Conservation (phyloP, 2,797 vertebrate species). For the Karalla daura region DNA sequence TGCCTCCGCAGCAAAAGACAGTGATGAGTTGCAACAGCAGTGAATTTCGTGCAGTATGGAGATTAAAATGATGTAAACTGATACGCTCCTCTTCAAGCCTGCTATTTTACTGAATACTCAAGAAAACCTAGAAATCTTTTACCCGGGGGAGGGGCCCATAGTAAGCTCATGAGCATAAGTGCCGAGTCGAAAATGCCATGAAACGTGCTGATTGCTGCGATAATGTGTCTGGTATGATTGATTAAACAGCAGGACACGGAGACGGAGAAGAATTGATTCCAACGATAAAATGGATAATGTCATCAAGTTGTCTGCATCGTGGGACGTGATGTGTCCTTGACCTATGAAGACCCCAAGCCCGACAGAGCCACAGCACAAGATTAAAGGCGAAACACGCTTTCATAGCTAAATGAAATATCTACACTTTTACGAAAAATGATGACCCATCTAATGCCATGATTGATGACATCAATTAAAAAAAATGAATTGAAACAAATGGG, state of each 20-base stretch:
- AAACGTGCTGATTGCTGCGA: conserved; percentile 29
- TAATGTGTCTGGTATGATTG: conserved; percentile 51
- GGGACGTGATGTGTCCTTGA: conserved; percentile 27
- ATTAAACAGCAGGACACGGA: conserved; percentile 30
- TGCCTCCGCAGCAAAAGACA: no score
- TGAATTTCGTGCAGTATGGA: no score
- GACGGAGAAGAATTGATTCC: conserved; percentile 27
- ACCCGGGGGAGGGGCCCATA: no score
- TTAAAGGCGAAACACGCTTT: conserved; percentile 6
- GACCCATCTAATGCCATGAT: not conserved
- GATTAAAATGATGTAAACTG: no score
- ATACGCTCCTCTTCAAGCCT: no score
- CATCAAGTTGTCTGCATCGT: conserved; percentile 17
- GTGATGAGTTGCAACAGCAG: no score
- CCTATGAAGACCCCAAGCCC: conserved; percentile 2
- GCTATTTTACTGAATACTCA: no score
- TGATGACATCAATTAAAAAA: conserved; percentile 10
- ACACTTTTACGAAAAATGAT: not conserved
- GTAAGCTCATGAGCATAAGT: conserved; percentile 1
- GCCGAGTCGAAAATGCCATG: not conserved
- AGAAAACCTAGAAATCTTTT: no score
- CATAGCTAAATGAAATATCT: not conserved
- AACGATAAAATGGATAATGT: conserved; percentile 36
- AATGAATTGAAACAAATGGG: conserved; percentile 4
- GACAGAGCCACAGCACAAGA: conserved; percentile 5